A percentile compares a stretch with the other conserved stretches of the same genome.
Evolutionary conservation across 2,113 vertebrate genomes (phyloP).

Genomic region (Nematolebias whitei): DNA sequence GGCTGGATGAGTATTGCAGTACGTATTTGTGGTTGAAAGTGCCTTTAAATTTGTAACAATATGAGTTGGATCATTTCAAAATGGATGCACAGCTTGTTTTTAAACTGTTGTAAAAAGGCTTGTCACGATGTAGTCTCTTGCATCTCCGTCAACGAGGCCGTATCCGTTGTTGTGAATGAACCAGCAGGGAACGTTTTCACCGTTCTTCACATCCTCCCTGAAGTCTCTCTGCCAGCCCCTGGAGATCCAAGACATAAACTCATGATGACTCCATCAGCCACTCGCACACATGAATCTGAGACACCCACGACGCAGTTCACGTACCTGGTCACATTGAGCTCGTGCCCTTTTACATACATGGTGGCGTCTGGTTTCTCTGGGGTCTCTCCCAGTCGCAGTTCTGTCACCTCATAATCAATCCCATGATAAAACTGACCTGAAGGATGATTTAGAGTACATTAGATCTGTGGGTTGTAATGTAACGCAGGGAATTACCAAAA

Average conservation of each 20-base stretch:
- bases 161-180: conserved; percentile 89
- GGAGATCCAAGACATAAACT: conserved; percentile 20
- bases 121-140: conserved; percentile 84
- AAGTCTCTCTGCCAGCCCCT: conserved; percentile 96
- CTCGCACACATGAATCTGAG: background rate
- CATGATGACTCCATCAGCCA: background rate
- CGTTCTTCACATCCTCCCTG: conserved; percentile 71
- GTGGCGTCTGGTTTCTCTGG: conserved; percentile 90
- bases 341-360: conserved; percentile 89
- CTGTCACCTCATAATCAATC: conserved; percentile 85
- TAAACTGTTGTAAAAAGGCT: conserved; percentile 69
- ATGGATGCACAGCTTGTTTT: background rate
- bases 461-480: no score
- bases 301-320: background rate
- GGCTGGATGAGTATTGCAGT: background rate
- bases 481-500: no score
- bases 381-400: conserved; percentile 83
- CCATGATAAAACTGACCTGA: conserved; percentile 93
- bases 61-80: background rate
- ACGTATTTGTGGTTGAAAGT: background rate
- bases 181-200: conserved; percentile 87
- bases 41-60: background rate
- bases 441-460: conserved; percentile 15
- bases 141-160: conserved; percentile 88
- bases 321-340: conserved; percentile 91